A percentile compares a stretch with the other conserved stretches of the same genome.
phyloP scores from a whole-genome alignment of 2,888 invertebrate genomes.

The Pristionchus fissidentatus region DNA sequence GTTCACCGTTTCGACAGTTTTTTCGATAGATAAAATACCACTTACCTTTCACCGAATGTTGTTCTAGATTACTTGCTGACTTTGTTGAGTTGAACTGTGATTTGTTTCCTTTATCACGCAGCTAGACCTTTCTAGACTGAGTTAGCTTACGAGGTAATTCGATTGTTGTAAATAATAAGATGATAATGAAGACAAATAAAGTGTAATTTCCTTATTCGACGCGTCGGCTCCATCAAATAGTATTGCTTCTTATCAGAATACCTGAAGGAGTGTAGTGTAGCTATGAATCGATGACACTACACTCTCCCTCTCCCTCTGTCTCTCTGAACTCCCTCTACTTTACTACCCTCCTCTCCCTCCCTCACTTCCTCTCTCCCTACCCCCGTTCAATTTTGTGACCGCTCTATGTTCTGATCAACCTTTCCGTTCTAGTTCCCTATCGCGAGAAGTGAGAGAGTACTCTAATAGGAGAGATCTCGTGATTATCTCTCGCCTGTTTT shows the following conservation, averaged over 20 bases:
- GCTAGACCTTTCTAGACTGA: neutral
- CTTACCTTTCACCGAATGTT: neutral
- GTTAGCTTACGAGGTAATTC: neutral
- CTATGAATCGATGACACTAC: neutral
- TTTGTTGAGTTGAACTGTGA: no score
- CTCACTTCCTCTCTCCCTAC: neutral
- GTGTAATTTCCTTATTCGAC: no score
- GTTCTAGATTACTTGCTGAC: no score
- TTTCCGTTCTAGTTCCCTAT: no score
- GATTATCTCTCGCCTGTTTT: no score
- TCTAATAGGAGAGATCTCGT: neutral
- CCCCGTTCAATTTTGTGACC: neutral
- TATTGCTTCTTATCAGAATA: neutral
- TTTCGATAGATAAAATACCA: neutral
- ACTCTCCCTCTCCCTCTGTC: neutral
- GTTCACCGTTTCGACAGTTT: neutral
- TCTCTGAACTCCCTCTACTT: neutral
- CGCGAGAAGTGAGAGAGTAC: neutral
- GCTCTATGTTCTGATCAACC: neutral
- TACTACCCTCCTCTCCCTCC: neutral
- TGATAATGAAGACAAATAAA: neutral
- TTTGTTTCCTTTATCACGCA: neutral
- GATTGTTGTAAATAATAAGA: slow-evolving; percentile 15
- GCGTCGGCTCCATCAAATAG: slow-evolving; percentile 5
- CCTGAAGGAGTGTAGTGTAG: slow-evolving; percentile 35